Conservation (phyloP, 1,140 invertebrate species). For the Heliconius congener region DNA sequence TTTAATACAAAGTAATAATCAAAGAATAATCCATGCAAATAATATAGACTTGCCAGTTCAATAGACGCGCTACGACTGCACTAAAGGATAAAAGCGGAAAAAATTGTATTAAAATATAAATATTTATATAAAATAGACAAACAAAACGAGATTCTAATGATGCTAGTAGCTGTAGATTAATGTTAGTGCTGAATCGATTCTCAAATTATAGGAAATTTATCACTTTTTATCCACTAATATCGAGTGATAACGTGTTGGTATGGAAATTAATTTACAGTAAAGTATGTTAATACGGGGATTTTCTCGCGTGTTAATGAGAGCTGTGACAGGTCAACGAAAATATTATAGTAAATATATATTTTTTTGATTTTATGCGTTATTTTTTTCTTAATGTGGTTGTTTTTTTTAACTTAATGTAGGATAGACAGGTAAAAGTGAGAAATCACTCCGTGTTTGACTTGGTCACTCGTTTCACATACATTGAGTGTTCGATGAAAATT, state of each 20-base stretch:
- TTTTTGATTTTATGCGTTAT: too few relatives aligned
- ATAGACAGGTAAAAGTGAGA: too few relatives aligned
- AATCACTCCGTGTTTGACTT: too few relatives aligned
- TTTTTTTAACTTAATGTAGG: too few relatives aligned
- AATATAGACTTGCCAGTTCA: slow-evolving; percentile 1
- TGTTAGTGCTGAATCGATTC: slow-evolving; percentile 21
- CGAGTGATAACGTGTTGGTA: slow-evolving; percentile 19
- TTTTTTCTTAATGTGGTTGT: too few relatives aligned
- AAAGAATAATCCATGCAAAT: not conserved
- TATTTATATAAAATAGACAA: not conserved
- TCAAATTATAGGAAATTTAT: slow-evolving; percentile 32
- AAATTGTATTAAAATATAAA: not conserved
- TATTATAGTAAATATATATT: too few relatives aligned
- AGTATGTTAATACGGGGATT: not conserved
- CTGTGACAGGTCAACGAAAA: not conserved
- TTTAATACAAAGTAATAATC: not conserved
- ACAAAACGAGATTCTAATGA: slow-evolving; percentile 6
- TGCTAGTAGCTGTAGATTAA: not conserved
- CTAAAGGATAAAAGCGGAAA: slow-evolving; percentile 20
- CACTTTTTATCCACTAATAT: slow-evolving; percentile 34
- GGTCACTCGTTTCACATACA: too few relatives aligned
- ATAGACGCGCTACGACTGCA: slow-evolving; percentile 21
- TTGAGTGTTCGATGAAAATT: too few relatives aligned
- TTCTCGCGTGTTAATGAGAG: not conserved
- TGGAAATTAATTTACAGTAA: not conserved